These are phyloP conservation scores for Pemphredon lugubris DNA, from an alignment of 2,888 invertebrate species.

Conservation along the genomic window DNA sequence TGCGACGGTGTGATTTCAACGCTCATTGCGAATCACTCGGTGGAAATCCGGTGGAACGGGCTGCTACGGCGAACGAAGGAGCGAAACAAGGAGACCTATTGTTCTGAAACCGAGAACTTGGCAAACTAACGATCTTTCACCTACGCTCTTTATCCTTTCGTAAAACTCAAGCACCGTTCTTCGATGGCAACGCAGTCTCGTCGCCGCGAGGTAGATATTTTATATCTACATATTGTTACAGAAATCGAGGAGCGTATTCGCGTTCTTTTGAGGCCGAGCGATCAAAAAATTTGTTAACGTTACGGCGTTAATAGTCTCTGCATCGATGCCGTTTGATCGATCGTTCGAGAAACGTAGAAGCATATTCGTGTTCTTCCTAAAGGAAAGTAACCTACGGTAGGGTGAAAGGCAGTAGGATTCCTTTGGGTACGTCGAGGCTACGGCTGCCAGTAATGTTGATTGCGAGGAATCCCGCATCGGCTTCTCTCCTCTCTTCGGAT, in stretches of 20 bases:
- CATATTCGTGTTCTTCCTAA: not conserved
- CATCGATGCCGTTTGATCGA: conserved; percentile 21
- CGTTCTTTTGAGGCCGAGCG: too few species aligned
- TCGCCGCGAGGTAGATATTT: too few species aligned
- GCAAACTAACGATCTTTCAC: not conserved
- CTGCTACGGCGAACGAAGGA: conserved; percentile 21
- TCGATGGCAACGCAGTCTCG: too few species aligned
- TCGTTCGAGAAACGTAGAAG: conserved; percentile 13
- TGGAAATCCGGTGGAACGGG: conserved; percentile 47
- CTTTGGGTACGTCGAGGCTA: conserved; percentile 54
- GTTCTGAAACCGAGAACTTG: conserved; percentile 16
- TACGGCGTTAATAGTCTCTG: too few species aligned
- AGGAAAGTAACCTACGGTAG: conserved; percentile 14
- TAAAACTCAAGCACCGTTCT: not conserved
- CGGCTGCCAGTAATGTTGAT: conserved; percentile 73
- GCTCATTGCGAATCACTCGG: conserved; percentile 42
- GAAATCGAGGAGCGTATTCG: too few species aligned
- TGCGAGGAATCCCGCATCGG: conserved; percentile 69
- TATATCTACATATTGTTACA: too few species aligned
- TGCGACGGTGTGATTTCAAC: conserved; percentile 44
- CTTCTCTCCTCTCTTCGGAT: conserved; percentile 39
- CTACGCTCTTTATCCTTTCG: not conserved
- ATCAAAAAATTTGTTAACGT: too few species aligned
- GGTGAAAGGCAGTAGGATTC: conserved; percentile 52
- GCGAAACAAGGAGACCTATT: conserved; percentile 16